These are phyloP conservation scores for Mohoua ochrocephala DNA, from an alignment of 2,113 vertebrate species.

Conservation along the genomic window DNA sequence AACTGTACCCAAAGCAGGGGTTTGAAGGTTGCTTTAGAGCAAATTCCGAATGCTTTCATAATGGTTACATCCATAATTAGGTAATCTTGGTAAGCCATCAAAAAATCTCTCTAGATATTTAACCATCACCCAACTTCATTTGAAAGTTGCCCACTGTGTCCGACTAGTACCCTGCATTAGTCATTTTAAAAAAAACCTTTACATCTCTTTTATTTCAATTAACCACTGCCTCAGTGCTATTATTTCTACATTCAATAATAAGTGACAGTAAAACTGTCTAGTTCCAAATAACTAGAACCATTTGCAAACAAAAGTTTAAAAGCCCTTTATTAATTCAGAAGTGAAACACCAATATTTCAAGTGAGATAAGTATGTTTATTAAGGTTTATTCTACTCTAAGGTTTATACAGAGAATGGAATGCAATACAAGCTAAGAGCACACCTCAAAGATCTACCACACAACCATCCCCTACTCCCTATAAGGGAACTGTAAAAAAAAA, in stretches of 20 bases:
- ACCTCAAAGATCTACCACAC: slow-evolving; percentile 58
- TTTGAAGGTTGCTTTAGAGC: neutral
- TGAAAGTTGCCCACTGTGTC: neutral
- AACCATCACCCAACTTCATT: neutral
- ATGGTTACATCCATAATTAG: neutral
- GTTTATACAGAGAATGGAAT: slow-evolving; percentile 68
- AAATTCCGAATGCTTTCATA: neutral
- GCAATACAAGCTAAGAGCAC: slow-evolving; percentile 65
- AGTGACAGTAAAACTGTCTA: neutral
- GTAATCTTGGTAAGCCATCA: neutral
- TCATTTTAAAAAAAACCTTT: neutral
- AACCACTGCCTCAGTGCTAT: neutral
- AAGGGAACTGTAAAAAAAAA: slow-evolving; percentile 51
- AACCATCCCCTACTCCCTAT: slow-evolving; percentile 58
- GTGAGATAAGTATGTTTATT: slow-evolving; percentile 67
- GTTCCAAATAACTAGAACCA: slow-evolving; percentile 16
- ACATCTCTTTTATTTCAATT: neutral
- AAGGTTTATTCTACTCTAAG: slow-evolving; percentile 55
- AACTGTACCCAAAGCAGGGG: neutral
- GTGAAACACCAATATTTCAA: slow-evolving; percentile 59
- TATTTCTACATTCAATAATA: neutral
- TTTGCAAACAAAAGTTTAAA: slow-evolving; percentile 19
- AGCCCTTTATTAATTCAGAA: slow-evolving; percentile 60
- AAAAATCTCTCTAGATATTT: neutral
- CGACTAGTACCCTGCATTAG: neutral